phyloP scores from a whole-genome alignment of 2,113 vertebrate species.

The Pedionomus torquatus region DNA sequence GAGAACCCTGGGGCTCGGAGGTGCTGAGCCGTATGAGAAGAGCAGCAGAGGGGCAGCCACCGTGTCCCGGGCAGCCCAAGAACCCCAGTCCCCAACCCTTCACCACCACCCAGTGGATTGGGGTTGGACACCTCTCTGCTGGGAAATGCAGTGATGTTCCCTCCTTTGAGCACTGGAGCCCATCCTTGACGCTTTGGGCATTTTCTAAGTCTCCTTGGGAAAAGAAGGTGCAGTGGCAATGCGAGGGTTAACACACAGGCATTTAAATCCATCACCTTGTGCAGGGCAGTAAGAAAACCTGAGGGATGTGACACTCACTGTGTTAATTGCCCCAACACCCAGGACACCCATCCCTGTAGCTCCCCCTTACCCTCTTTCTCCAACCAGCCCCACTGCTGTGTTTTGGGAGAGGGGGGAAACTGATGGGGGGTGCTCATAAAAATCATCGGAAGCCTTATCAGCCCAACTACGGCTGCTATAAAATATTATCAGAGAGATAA shows the following conservation, averaged over 20 bases:
- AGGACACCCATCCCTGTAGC: not conserved
- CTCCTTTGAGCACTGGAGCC: not conserved
- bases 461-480: not conserved
- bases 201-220: not conserved
- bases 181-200: not conserved
- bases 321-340: not conserved
- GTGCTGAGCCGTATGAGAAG: not conserved
- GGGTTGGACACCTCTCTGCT: not conserved
- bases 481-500: not conserved
- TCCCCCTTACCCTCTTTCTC: not conserved
- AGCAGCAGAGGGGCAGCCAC: fast-evolving
- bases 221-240: not conserved
- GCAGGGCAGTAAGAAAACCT: not conserved
- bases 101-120: not conserved
- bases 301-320: fast-evolving
- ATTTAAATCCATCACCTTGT: not conserved
- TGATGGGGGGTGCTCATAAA: not conserved
- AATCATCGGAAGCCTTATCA: not conserved
- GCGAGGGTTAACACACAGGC: not conserved
- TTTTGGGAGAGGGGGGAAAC: not conserved
- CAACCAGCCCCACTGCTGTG: not conserved
- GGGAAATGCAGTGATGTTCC: not conserved
- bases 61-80: not conserved
- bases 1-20: fast-evolving
- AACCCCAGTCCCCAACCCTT: fast-evolving